Evolutionary conservation across 2,888 invertebrate genomes (phyloP).

Genomic region (Cheiracanthium punctorium): DNA sequence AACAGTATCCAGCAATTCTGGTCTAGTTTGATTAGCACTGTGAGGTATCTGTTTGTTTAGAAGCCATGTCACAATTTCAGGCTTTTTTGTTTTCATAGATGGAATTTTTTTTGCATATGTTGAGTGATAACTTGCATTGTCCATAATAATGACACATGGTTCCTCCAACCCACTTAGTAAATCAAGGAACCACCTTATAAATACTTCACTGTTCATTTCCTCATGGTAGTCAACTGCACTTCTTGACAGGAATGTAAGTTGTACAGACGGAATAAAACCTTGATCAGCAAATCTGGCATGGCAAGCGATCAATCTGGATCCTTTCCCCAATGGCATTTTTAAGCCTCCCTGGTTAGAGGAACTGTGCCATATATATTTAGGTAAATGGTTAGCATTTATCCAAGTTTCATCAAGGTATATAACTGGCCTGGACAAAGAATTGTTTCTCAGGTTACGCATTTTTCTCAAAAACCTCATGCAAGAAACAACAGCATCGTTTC

Average conservation of each 20-base stretch:
- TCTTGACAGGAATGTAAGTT: constrained; percentile 13
- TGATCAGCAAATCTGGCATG: constrained; percentile 6
- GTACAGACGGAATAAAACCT: neutral
- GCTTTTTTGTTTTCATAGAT: neutral
- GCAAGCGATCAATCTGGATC: constrained; percentile 22
- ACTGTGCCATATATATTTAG: neutral
- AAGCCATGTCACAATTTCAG: constrained; percentile 13
- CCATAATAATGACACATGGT: constrained; percentile 6
- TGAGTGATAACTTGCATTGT: constrained; percentile 22
- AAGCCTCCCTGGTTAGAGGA: neutral
- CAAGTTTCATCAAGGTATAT: constrained; percentile 25
- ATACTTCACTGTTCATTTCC: constrained; percentile 19
- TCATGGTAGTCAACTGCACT: neutral
- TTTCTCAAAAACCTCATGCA: constrained; percentile 6
- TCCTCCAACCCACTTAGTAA: constrained; percentile 4
- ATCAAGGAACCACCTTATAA: neutral
- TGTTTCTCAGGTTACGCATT: neutral
- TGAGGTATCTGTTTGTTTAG: no score
- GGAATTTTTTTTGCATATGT: neutral
- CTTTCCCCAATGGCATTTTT: neutral
- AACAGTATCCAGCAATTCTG: no score
- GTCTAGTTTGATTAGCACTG: no score
- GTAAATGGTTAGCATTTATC: neutral
- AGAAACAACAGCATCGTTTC: neutral
- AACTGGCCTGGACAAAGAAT: neutral